Base-by-base conservation (phyloP, 2,888 invertebrate species). In the Beris chalybata region DNA sequence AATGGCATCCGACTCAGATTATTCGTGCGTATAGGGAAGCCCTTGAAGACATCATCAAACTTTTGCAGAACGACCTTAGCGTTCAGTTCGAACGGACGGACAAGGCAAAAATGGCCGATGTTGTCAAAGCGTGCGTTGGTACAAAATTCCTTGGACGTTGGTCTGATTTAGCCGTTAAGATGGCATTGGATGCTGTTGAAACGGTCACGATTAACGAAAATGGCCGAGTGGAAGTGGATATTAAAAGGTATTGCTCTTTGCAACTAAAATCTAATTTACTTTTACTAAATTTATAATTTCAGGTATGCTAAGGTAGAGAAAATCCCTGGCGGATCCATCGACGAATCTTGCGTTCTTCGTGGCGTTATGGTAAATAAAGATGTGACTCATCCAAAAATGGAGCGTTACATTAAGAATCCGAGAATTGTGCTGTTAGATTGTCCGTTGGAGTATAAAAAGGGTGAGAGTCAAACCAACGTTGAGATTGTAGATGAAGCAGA, bases 301-400 rank as follows among this genome's bases (percentile, higher is more conserved):
- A 86, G 87, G 68, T 98, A 97, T 76, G 97, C 96, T 1, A 95
- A 96, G 83, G 91, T 98, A 22, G 92, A 92, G 74, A 92, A 92
- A 79, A 91, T 99, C 73, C 98, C 99, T 0, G 99, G 99, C 30
- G 98, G 97, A 9, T 85, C 91, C 0, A 91, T 99, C 66, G 97
- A 98, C 74, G 97, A 99, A 72, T 97, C 95, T 0, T 84, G 87
- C 71, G 97, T 99, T 6, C 82, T 99, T 44, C 90, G 87, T 72
- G 99, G 99, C 48, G 92, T 99, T 12, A 97, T 99, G 95, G 81
- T 99, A 67, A 99, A 99, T 83, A 99, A 99, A 82, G 99, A 99
- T 79, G 95, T 99, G 1, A 95, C 95, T 0, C 99, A 99, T 81
- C 90, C 97, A 0, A 97, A 97, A 84, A 99, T 99, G 99, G 85